phyloP scores from a whole-genome alignment of 2,888 invertebrate genomes.

The Sepiola atlantica region DNA sequence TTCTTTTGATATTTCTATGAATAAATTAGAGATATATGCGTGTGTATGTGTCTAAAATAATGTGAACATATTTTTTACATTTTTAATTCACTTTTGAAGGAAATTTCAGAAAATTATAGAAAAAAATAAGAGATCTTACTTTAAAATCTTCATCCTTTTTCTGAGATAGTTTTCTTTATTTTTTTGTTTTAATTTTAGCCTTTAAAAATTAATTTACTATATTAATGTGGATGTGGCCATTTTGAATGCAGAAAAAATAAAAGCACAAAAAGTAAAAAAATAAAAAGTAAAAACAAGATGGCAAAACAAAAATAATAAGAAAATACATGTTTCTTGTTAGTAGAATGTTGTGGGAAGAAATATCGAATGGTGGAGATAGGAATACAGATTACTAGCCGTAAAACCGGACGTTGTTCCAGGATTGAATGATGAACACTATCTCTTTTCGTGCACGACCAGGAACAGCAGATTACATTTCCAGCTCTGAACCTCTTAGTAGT shows the following conservation, averaged over 20 bases:
- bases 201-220: conserved; percentile 32
- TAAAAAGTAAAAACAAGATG: background rate
- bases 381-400: background rate
- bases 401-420: too few relatives aligned
- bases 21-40: background rate
- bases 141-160: background rate
- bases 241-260: background rate
- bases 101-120: conserved; percentile 3
- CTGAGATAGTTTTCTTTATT: background rate
- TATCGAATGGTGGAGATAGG: background rate
- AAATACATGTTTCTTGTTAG: background rate
- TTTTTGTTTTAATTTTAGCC: background rate
- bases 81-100: conserved; percentile 7
- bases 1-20: conserved; percentile 32
- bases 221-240: background rate
- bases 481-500: too few relatives aligned
- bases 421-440: too few relatives aligned
- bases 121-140: background rate
- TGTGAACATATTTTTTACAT: background rate
- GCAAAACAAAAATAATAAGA: background rate
- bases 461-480: too few relatives aligned
- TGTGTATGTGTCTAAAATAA: background rate
- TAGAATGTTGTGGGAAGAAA: background rate
- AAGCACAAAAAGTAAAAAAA: too few relatives aligned
- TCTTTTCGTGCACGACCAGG: too few relatives aligned